A percentile compares a stretch with the other conserved stretches of the same genome.
Evolutionary conservation across 1,140 invertebrate genomes (phyloP).

Genomic region (Drosophila grimshawi): DNA sequence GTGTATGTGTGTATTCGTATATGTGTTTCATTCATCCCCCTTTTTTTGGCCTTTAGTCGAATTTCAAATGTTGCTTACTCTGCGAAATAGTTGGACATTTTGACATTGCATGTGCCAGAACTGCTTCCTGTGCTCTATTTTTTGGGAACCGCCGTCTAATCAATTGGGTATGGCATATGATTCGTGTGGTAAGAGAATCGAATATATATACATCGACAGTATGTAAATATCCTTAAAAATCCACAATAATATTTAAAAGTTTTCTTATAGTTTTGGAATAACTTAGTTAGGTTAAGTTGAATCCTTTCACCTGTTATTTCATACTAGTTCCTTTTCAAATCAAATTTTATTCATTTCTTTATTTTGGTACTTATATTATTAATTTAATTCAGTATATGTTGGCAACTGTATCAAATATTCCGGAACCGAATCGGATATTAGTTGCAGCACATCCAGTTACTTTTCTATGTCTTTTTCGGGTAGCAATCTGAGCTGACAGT

Average conservation of each 20-base stretch:
- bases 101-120: conserved; percentile 57
- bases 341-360: too few species aligned
- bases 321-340: too few species aligned
- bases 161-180: not conserved
- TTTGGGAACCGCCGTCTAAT: too few species aligned
- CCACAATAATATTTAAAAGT: too few species aligned
- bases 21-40: not conserved
- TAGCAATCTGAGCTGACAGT: conserved; percentile 34
- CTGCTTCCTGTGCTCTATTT: conserved; percentile 20
- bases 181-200: too few species aligned
- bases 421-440: not conserved
- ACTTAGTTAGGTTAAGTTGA: too few species aligned
- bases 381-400: too few species aligned
- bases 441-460: not conserved
- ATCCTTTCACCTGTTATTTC: too few species aligned
- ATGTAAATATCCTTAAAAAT: too few species aligned
- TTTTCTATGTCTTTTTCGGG: not conserved
- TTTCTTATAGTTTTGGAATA: too few species aligned
- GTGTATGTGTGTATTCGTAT: conserved; percentile 3
- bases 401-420: not conserved
- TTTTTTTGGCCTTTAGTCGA: conserved; percentile 73
- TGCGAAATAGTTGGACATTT: conserved; percentile 66
- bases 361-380: too few species aligned
- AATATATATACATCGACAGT: too few species aligned
- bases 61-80: conserved; percentile 81